Base-by-base conservation (phyloP, 64 coral and sea anemone species). In the Orbicella faveolata region DNA sequence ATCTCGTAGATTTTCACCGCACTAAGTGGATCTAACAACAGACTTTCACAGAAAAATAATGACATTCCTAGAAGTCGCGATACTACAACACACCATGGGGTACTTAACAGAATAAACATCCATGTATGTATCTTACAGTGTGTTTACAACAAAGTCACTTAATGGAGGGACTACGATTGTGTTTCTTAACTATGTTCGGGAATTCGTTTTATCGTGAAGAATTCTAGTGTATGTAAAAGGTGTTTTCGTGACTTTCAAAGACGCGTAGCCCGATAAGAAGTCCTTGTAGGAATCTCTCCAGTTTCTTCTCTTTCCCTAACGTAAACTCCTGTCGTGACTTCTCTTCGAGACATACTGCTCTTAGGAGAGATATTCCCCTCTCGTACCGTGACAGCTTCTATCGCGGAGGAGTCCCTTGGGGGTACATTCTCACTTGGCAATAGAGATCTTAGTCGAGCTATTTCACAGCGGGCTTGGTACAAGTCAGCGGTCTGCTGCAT, bases 381-480 rank as follows among this genome's bases (percentile, higher is more conserved):
- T 52, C 82, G 36, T 62, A 85, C 64, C 8, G 82, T 85, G 20
- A 73, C 64, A 48, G 64, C 72, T 73, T 85, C 82, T 72, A 70
- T 26, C 1, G 36, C 12, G 82, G 82, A 85, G 64, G 82, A 25
- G 65, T 85, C 87, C 33, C 83, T 83, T 13, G 87, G 87, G 73
- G 69, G 79, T 1, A 94, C 75, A 78, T 94, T 86, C 80, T 97
- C 95, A 25, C 73, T 69, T 9, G 95, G 95, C 30, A 97, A 52
- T 51, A 97, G 53, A 30, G 95, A 89, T 11, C 85, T 72, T 10
- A 97, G 66, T 13, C 95, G 95, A 61, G 95, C 92, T 21, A 97
- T 97, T 77, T 97, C 95, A 76, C 92, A 90, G 17, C 95, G 84
- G 12, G 95, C 92, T 81, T 97, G 92, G 62, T 97, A 97, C n/a